Evolutionary conservation across 2,888 invertebrate species (phyloP).

Genomic region (Idaea aversata): DNA sequence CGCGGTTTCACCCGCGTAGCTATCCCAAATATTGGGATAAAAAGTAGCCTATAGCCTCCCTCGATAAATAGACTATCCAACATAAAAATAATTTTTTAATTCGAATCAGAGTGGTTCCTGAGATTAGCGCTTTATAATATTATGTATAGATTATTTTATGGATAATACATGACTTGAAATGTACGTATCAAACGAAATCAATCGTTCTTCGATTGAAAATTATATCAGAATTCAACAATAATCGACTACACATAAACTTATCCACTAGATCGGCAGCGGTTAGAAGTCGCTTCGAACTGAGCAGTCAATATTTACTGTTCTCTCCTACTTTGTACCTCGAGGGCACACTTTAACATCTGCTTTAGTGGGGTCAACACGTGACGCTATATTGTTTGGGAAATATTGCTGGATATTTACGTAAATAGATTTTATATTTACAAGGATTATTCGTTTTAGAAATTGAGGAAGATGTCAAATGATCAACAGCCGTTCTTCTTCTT

Average conservation of each 20-base stretch:
- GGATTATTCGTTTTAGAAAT: constrained; percentile 2
- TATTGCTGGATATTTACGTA: constrained; percentile 1
- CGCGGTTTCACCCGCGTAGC: too few relatives aligned
- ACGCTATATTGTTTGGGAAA: constrained; percentile 2
- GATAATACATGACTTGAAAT: neutral
- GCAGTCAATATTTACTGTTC: constrained; percentile 43
- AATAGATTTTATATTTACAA: constrained; percentile 5
- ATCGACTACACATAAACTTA: constrained; percentile 7
- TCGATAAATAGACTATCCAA: too few relatives aligned
- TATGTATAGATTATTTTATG: neutral
- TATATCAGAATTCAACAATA: constrained; percentile 3
- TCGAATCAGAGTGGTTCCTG: too few relatives aligned
- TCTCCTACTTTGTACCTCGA: constrained; percentile 16
- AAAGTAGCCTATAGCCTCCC: too few relatives aligned
- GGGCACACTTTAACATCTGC: constrained; percentile 20
- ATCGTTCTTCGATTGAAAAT: too few relatives aligned
- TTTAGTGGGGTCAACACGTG: constrained; percentile 6
- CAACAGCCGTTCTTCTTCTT: too few relatives aligned
- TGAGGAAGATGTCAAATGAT: too few relatives aligned
- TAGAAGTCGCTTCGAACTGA: constrained; percentile 25
- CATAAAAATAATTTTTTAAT: too few relatives aligned
- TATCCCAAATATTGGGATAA: too few relatives aligned
- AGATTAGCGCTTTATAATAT: too few relatives aligned
- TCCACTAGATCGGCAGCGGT: neutral
- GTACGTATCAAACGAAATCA: neutral